Conservation (phyloP, 2,797 vertebrate species). For the Sebastes trivittatus region DNA sequence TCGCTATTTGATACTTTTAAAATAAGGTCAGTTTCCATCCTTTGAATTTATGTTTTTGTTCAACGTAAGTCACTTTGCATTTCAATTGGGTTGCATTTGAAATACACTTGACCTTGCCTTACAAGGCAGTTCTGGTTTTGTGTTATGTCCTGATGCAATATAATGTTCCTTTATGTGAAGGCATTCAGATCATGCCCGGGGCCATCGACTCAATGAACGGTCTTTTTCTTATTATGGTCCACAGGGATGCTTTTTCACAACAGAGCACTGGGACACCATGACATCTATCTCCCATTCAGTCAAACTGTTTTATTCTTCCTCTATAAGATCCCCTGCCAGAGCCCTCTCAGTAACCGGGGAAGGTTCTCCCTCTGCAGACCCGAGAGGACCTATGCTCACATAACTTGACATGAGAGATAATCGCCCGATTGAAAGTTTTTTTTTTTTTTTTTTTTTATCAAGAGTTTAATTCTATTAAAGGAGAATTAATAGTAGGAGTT, state of each 20-base stretch:
- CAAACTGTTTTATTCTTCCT: background rate
- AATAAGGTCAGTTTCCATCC: background rate
- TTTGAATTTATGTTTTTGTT: background rate
- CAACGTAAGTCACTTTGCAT: background rate
- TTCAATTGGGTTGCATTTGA: background rate
- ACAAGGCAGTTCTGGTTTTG: background rate
- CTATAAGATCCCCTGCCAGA: conserved; percentile 31
- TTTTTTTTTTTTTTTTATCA: conserved; percentile 38
- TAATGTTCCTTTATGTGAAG: conserved; percentile 34
- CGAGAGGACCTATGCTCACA: conserved; percentile 35
- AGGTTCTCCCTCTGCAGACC: conserved; percentile 5
- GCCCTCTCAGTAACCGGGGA: conserved; percentile 21
- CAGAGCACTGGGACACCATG: conserved; percentile 13
- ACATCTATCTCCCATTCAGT: conserved; percentile 32
- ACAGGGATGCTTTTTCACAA: conserved; percentile 20
- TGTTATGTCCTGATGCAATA: background rate
- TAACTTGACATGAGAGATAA: conserved; percentile 59
- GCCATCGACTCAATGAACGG: conserved; percentile 42
- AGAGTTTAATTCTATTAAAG: conserved; percentile 72
- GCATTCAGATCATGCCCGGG: conserved; percentile 11
- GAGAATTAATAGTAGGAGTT: conserved; percentile 58
- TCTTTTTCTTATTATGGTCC: conserved; percentile 47
- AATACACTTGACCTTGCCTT: background rate
- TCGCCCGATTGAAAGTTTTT: conserved; percentile 40
- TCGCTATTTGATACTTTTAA: background rate